Evolutionary conservation across 2,113 vertebrate species (phyloP), one percentile per base, ranked within the genome.

Genomic region (Platysteira castanea): DNA sequence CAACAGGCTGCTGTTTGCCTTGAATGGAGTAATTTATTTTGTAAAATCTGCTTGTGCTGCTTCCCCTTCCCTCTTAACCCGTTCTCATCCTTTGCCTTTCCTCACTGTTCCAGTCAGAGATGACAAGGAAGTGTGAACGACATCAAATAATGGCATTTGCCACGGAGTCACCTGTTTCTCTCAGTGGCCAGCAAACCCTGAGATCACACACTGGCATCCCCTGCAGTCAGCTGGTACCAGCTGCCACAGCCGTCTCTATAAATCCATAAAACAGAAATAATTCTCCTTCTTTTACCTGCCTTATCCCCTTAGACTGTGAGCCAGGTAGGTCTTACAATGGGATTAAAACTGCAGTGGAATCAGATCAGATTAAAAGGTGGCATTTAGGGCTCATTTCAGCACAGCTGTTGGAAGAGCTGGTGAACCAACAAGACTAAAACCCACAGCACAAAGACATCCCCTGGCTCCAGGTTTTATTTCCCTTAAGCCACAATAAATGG

Each of bases 21-120:
- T 77, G 64, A 71, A 59, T 26, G 13, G 57, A 83, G 82, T 83
- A 33, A 93, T 53, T 44, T 44, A 67, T 54, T 60, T 64, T 50
- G 71, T 41, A 2, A 6, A 81, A 85, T 76, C 67, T 79, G 39
- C 59, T 61, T 59, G 23, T n/a, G 52, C 65, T 94, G 57, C 84
- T 80, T 44, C 37, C 44, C 89, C 53, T 94, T 69, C 81, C 61
- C 84, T 80, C 65, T 91, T 94, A 95, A 96, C 89, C 84, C 75
- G 0, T 91, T 91, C 73, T 65, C 24, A 18, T 53, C 77, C 65
- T 57, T 81, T 59, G 47, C 53, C 39, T 89, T 59, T 81, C 52
- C 31, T 87, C 15, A 0, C 31, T 39, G 54, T 63, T 63, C 50
- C 50, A 41, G 28, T 19, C 53, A 44, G 70, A 63, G 64, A 8